A percentile compares a stretch with the other conserved stretches of the same genome.
phyloP scores from a whole-genome alignment of 2,113 vertebrate species.

The Ariopsis seemanni region DNA sequence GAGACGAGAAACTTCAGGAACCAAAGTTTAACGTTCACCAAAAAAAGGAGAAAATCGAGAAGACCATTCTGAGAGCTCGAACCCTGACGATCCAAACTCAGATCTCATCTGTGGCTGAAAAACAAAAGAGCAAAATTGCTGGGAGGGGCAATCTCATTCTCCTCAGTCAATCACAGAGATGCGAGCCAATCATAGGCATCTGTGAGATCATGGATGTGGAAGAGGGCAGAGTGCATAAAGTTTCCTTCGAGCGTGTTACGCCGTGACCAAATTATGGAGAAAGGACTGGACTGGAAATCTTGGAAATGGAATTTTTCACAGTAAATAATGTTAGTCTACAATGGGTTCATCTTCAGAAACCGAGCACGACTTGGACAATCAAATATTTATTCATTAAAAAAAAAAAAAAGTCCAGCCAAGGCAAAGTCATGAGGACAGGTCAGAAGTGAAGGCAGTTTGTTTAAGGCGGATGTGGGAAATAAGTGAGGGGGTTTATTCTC shows the following conservation, averaged over 20 bases:
- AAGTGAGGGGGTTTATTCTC: not conserved
- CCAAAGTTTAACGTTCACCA: not conserved
- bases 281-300: not conserved
- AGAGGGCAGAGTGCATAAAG: not conserved
- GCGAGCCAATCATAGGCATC: too few species aligned
- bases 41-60: not conserved
- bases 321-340: not conserved
- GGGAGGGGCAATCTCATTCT: not conserved
- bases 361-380: not conserved
- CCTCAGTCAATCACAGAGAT: not conserved
- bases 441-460: not conserved
- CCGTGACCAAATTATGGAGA: not conserved
- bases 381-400: not conserved
- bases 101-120: too few species aligned
- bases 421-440: not conserved
- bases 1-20: not conserved
- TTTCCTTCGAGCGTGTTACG: not conserved
- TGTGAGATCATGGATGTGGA: not conserved
- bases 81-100: not conserved
- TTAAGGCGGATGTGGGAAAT: not conserved
- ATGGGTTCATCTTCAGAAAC: not conserved
- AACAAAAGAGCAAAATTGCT: not conserved
- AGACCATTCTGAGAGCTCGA: not conserved
- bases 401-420: not conserved
- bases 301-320: not conserved